phyloP scores from a whole-genome alignment of 2,888 invertebrate genomes.

The Scaptodrosophila latifasciaeformis region DNA sequence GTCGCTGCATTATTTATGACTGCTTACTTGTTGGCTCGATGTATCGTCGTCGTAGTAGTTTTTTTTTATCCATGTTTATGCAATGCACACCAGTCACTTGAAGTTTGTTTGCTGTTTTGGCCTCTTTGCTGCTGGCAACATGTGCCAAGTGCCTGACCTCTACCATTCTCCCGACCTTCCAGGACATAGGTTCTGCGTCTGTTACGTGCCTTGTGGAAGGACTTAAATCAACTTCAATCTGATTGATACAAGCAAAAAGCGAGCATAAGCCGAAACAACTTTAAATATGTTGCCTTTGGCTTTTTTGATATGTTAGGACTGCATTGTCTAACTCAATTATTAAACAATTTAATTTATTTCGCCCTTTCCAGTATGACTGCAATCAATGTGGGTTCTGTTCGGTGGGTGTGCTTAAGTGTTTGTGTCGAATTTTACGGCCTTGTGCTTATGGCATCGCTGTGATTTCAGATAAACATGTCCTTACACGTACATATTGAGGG shows the following conservation, averaged over 20 bases:
- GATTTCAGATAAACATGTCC: slow-evolving; percentile 47
- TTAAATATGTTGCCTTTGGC: slow-evolving; percentile 36
- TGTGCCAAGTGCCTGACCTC: slow-evolving; percentile 10
- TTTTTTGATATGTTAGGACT: slow-evolving; percentile 13
- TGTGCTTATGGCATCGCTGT: slow-evolving; percentile 29
- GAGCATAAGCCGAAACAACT: slow-evolving; percentile 20
- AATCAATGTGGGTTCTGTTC: no score
- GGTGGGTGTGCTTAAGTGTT: no score
- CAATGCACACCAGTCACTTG: slow-evolving; percentile 13
- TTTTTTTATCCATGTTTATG: neutral
- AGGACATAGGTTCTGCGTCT: slow-evolving; percentile 18
- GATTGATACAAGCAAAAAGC: slow-evolving; percentile 37
- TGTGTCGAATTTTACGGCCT: slow-evolving; percentile 28
- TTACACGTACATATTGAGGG: slow-evolving; percentile 9
- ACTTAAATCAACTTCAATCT: slow-evolving; percentile 44
- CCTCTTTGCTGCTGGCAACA: slow-evolving; percentile 12
- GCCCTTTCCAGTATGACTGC: no score
- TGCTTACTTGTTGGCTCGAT: slow-evolving; percentile 45
- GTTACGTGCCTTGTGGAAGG: slow-evolving; percentile 38
- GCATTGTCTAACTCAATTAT: slow-evolving; percentile 61
- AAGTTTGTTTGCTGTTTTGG: slow-evolving; percentile 42
- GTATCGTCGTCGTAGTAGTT: slow-evolving; percentile 12
- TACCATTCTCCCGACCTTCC: neutral
- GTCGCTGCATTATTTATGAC: slow-evolving; percentile 66
- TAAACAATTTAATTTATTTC: slow-evolving; percentile 47